Evolutionary conservation across 2,888 invertebrate genomes (phyloP).

Genomic region (Malthinus flaveolus): DNA sequence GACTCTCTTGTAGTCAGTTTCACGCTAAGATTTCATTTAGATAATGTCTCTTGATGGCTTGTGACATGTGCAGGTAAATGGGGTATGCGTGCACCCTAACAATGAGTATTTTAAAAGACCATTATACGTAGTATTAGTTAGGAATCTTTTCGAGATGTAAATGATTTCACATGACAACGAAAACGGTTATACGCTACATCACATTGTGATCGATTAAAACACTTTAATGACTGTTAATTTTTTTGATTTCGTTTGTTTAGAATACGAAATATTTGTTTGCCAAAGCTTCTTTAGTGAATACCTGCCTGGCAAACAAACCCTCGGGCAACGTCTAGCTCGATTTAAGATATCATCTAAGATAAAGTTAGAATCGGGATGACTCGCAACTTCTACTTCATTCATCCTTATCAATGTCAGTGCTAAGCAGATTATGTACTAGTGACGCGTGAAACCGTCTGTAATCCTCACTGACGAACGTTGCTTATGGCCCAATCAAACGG

Average conservation of each 20-base stretch:
- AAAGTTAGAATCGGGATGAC: conserved; percentile 42
- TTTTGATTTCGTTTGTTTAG: not conserved
- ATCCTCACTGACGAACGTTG: conserved; percentile 55
- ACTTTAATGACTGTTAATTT: not conserved
- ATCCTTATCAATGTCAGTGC: conserved; percentile 63
- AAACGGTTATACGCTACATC: conserved; percentile 1
- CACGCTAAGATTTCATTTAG: conserved; percentile 52
- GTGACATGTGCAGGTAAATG: conserved; percentile 50
- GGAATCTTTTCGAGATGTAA: conserved; percentile 22
- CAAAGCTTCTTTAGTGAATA: conserved; percentile 1
- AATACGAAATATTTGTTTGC: not conserved
- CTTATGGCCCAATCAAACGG: conserved; percentile 54
- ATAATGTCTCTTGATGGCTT: conserved; percentile 46
- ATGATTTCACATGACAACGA: conserved; percentile 17
- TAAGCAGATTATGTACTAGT: conserved; percentile 62
- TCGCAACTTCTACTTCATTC: conserved; percentile 55
- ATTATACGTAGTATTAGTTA: conserved; percentile 30
- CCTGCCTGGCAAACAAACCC: conserved; percentile 18
- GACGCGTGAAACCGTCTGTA: conserved; percentile 58
- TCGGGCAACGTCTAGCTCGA: conserved; percentile 28
- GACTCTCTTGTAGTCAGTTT: conserved; percentile 37
- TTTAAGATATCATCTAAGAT: conserved; percentile 25
- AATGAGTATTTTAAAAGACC: conserved; percentile 47
- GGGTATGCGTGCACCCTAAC: conserved; percentile 45
- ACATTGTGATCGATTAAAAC: conserved; percentile 12